phyloP scores from a whole-genome alignment of 2,797 vertebrate genomes.

The Falco rusticolus region DNA sequence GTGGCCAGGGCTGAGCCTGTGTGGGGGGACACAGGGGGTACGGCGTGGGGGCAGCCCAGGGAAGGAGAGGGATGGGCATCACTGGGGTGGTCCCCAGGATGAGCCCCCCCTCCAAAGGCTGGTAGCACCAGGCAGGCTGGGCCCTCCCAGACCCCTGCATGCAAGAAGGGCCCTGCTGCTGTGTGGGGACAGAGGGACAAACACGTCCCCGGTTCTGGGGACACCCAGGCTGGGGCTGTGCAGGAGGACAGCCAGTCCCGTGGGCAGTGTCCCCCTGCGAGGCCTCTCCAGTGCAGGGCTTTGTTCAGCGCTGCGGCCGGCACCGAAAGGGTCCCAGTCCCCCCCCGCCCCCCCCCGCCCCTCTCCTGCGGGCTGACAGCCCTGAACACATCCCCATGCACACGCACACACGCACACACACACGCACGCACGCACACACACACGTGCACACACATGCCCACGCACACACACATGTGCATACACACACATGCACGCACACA shows the following conservation, averaged over 20 bases:
- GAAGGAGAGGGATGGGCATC: too few species aligned
- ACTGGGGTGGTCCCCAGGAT: neutral
- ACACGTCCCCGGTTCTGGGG: neutral
- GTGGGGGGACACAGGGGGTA: neutral
- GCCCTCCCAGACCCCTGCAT: neutral
- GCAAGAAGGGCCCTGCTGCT: neutral
- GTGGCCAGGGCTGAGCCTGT: neutral
- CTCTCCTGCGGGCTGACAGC: neutral
- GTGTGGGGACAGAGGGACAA: neutral
- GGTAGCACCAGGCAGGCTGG: neutral
- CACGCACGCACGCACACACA: too few species aligned
- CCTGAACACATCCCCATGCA: neutral
- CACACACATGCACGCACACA: too few species aligned
- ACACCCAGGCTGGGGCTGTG: neutral
- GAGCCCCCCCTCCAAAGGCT: too few species aligned
- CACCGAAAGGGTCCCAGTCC: neutral
- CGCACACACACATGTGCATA: too few species aligned
- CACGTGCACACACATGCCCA: too few species aligned
- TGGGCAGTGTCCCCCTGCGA: fast-evolving
- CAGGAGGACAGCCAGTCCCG: neutral
- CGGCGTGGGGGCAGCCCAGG: neutral
- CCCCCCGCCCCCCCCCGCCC: neutral
- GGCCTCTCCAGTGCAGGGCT: neutral
- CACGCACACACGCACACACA: too few species aligned
- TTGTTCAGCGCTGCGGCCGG: neutral